Percentiles rank a stretch among this genome's conserved stretches.
Evolutionary conservation across 2,888 invertebrate genomes (phyloP).

Genomic region (Bellardia pandia): DNA sequence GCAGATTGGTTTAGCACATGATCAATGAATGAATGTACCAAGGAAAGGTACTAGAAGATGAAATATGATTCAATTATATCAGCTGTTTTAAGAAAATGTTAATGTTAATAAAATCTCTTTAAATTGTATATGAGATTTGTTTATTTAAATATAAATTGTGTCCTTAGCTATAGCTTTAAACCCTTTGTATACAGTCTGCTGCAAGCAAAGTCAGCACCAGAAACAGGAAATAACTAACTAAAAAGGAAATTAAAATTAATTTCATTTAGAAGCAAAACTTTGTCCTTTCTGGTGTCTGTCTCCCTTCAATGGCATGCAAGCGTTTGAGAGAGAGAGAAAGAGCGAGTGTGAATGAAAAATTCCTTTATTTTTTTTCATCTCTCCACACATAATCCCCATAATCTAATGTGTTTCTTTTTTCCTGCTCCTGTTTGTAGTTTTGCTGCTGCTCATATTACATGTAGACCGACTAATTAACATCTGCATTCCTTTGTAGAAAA

Average conservation of each 20-base stretch:
- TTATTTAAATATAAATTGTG: no score
- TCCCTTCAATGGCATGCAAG: no score
- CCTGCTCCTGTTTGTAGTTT: neutral
- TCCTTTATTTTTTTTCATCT: neutral
- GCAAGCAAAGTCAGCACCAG: neutral
- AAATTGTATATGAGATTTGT: no score
- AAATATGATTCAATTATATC: no score
- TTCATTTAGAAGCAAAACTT: slow-evolving; percentile 34
- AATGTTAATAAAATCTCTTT: no score
- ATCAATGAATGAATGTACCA: no score
- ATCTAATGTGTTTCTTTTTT: slow-evolving; percentile 45
- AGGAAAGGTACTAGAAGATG: no score
- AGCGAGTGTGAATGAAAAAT: neutral
- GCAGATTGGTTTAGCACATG: no score
- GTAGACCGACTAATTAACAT: slow-evolving; percentile 63
- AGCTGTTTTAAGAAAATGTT: no score
- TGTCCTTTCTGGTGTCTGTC: slow-evolving; percentile 13
- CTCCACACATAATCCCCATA: slow-evolving; percentile 23
- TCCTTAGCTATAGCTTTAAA: neutral
- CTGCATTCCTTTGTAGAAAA: slow-evolving; percentile 57
- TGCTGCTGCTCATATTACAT: slow-evolving; percentile 36
- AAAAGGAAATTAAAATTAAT: slow-evolving; percentile 40
- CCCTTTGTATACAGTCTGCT: neutral
- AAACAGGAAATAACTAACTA: neutral
- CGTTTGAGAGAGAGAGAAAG: no score